Evolutionary conservation across 2,113 vertebrate genomes (phyloP).

Genomic region (Lophotis ruficrista): DNA sequence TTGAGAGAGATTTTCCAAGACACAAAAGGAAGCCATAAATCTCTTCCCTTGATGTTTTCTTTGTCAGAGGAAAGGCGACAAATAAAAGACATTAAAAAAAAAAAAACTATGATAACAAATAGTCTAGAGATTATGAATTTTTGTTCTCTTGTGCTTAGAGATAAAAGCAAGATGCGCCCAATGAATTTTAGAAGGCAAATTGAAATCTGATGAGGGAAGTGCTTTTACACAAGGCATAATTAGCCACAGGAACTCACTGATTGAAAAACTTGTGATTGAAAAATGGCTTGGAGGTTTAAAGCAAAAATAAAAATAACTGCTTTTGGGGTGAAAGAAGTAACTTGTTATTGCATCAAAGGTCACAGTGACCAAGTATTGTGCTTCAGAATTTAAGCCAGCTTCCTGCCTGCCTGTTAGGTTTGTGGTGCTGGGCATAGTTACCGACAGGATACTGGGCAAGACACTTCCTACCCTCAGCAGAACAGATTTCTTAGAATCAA

Average conservation of each 20-base stretch:
- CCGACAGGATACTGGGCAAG: neutral
- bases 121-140: neutral
- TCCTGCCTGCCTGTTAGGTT: neutral
- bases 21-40: constrained; percentile 10
- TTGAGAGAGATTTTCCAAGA: constrained; percentile 13
- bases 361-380: neutral
- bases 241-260: neutral
- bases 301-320: neutral
- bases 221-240: neutral
- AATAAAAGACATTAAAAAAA: neutral
- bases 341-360: neutral
- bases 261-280: neutral
- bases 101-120: neutral
- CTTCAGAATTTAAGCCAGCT: neutral
- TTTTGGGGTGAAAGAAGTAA: neutral
- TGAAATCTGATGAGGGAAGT: neutral
- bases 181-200: neutral
- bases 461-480: neutral
- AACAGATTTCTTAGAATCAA: neutral
- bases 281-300: neutral
- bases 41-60: neutral
- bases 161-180: neutral
- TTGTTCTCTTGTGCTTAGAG: neutral
- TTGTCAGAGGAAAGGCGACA: neutral
- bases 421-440: neutral